Conservation (phyloP, 2,888 invertebrate species). For the Dicyrtoma fusca region DNA sequence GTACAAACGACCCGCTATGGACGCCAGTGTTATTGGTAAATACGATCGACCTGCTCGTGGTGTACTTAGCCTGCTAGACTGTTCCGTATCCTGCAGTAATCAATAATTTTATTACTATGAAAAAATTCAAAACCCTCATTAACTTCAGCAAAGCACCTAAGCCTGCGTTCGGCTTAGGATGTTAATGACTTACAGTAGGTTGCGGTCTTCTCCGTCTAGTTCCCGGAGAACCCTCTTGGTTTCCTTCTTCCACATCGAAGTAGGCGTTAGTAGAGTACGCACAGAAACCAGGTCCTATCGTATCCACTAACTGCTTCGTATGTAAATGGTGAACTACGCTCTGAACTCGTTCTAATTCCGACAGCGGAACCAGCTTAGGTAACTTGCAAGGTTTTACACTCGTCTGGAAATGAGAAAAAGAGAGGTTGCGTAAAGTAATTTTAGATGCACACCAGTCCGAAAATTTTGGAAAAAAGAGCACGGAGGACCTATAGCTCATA, state of each 20-base stretch:
- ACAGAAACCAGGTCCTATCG: slow-evolving; percentile 49
- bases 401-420: slow-evolving; percentile 57
- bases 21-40: slow-evolving; percentile 53
- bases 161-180: too few relatives aligned
- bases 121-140: slow-evolving; percentile 2
- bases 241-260: slow-evolving; percentile 33
- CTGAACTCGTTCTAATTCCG: slow-evolving; percentile 63
- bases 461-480: neutral
- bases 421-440: slow-evolving; percentile 55
- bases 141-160: too few relatives aligned
- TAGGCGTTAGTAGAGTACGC: slow-evolving; percentile 40
- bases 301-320: slow-evolving; percentile 53
- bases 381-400: slow-evolving; percentile 62
- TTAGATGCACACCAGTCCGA: neutral
- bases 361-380: slow-evolving; percentile 61
- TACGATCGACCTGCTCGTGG: slow-evolving; percentile 42
- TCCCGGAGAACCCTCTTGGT: slow-evolving; percentile 24
- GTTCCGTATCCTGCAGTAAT: slow-evolving; percentile 29
- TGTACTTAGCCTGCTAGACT: slow-evolving; percentile 14
- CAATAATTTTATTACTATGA: neutral
- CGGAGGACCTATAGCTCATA: too few relatives aligned
- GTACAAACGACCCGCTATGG: slow-evolving; percentile 51
- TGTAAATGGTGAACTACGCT: slow-evolving; percentile 62
- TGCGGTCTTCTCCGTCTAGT: slow-evolving; percentile 27
- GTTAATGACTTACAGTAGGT: slow-evolving; percentile 16